Base-by-base conservation (phyloP, 2,888 invertebrate genomes). In the Onchidella celtica region DNA sequence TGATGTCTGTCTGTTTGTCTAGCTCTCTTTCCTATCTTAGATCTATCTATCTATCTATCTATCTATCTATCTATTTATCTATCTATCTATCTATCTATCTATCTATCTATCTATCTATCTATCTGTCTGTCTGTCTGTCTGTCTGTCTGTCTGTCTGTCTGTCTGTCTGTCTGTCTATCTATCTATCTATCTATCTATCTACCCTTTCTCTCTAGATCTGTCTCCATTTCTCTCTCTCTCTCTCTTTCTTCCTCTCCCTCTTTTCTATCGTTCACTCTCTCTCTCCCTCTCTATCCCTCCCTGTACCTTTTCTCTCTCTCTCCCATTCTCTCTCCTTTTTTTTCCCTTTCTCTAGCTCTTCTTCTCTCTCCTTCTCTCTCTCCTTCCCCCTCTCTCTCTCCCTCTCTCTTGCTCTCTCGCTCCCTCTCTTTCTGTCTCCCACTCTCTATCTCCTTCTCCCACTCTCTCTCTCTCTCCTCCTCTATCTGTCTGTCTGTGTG, bases 201-300 rank as follows among this genome's bases (percentile, higher is more conserved):
- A 3, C 47, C 65, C 14, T 3, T 34, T 63, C 70, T 70, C 36
- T 70, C 47, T 70, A 34, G 61, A 36, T 79, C 70, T 63, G 40
- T 72, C 47, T 72, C 65, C 72, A 61, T 47, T 40, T 73, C 79
- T 72, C 72, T 79, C 79, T 47, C 32, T 70, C 70, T 70, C 63
- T 59, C 34, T 70, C 59, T 27, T 61, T 63, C 61, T 61, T n/a
- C 63, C 24, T 36, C 61, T 24, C 38, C 27, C 38, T 29, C 27
- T 69, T 24, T 69, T 34, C 69, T 69, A 34, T 61, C 27, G n/a
- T 34, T 74, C 21, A 24, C 24, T 24, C 11, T 74, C 74, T 61
- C 38, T 38, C 36, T 61, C 74, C 14, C 27, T 29, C 61, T 36
- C 36, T 74, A 9, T 61, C 61, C 38, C 29, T 14, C 61, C 21